These are phyloP conservation scores for Phocoena sinus DNA, from an alignment of 2,113 vertebrate species.

Conservation along the genomic window DNA sequence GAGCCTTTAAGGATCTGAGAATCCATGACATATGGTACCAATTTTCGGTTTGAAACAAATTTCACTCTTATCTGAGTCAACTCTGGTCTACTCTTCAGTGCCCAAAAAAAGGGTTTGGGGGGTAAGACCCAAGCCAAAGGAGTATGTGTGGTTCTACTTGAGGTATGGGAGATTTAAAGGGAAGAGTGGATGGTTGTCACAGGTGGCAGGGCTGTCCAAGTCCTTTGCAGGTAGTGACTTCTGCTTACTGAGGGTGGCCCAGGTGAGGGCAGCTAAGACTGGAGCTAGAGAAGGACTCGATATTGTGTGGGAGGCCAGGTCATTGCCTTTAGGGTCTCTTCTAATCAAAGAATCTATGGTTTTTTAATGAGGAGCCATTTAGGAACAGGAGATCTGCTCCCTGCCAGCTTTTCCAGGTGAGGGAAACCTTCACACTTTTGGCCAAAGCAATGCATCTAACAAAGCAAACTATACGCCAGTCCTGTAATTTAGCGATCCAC, in stretches of 20 bases:
- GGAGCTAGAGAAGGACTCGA: background rate
- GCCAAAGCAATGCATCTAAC: background rate
- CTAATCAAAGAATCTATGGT: background rate
- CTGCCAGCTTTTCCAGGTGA: background rate
- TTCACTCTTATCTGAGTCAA: conserved; percentile 29
- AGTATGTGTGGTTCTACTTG: background rate
- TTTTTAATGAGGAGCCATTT: conserved; percentile 24
- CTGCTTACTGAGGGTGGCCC: background rate
- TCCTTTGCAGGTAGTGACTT: background rate
- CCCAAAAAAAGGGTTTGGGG: background rate
- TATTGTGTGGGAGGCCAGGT: background rate
- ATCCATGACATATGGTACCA: background rate
- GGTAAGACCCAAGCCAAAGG: background rate
- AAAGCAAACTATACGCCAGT: background rate
- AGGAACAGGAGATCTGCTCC: background rate
- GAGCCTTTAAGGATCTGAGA: background rate
- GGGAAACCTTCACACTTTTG: background rate
- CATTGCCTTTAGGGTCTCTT: conserved; percentile 20
- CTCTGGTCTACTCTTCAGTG: background rate
- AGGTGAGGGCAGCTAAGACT: background rate
- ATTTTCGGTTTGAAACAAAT: conserved; percentile 10
- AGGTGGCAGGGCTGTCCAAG: background rate
- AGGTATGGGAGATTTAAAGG: background rate
- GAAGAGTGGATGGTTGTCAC: background rate
- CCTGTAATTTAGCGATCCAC: background rate